Evolutionary conservation across 2,113 vertebrate genomes (phyloP).

Genomic region (Pteronura brasiliensis): DNA sequence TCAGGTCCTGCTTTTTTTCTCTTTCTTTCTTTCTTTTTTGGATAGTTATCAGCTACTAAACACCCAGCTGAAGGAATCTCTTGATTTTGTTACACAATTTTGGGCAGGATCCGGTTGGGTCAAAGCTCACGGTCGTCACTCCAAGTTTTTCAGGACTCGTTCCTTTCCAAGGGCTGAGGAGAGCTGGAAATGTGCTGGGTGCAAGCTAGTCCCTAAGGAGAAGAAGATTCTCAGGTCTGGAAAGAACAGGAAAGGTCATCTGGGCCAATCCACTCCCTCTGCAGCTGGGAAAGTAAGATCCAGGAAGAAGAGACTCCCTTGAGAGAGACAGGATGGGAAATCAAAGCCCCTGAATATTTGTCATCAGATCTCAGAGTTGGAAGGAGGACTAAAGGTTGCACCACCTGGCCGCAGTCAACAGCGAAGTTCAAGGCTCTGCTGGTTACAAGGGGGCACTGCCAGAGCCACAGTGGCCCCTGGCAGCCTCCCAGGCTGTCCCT

Average conservation of each 20-base stretch:
- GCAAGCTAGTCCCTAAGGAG: neutral
- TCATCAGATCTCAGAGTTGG: neutral
- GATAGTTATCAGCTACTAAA: neutral
- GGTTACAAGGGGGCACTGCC: neutral
- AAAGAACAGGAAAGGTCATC: neutral
- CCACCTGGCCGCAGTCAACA: neutral
- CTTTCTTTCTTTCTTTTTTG: neutral
- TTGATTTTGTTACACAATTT: neutral
- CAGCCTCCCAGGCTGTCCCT: neutral
- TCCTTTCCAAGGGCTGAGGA: neutral
- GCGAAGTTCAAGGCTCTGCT: neutral
- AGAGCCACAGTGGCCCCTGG: neutral
- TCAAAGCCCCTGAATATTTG: neutral
- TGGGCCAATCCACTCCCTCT: neutral
- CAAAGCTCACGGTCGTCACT: neutral
- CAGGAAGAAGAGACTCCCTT: neutral
- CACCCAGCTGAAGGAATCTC: neutral
- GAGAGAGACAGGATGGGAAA: neutral
- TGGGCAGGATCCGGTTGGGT: neutral
- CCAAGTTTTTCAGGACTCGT: neutral
- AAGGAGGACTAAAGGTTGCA: neutral
- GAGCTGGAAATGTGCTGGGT: neutral
- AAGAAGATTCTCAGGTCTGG: neutral
- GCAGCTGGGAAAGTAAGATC: neutral
- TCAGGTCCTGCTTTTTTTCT: neutral